Evolutionary conservation across 2,797 vertebrate species (phyloP), one percentile per base, ranked within the genome.

Genomic region (Sebastes alutus): DNA sequence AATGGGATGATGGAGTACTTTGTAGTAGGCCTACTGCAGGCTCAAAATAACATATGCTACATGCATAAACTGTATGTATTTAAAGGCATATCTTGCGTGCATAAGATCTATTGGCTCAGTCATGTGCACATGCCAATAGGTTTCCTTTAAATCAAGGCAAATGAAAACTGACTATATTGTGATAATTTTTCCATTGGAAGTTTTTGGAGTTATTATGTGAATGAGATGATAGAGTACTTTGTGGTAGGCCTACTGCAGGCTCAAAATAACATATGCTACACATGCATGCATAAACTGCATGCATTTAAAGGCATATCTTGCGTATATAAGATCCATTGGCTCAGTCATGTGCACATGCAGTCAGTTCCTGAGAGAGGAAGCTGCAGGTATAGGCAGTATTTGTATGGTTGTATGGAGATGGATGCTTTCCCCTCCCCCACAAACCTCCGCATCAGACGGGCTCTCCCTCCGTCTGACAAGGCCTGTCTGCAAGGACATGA

Each of bases 321-420:
- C 49, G 64, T 65, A 7, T 23, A 49, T 61, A n/a, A 63, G 56
- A 61, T 20, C 30, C 35, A 52, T 13, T 68, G 75, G 35, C 69
- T 70, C 68, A 63, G 78, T 87, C 77, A 65, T 83, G 89, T 75
- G 80, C 66, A 62, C 62, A 66, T 77, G 81, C 75, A 86, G 80
- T 78, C 42, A 68, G 66, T 77, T 88, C 64, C 72, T 81, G 71
- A 64, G 81, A 87, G 85, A 78, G 72, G 82, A 90, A 87, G 85
- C 86, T 77, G 88, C 92, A 94, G 93, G 93, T 92, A 46, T 4
- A 92, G 81, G 76, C 82, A 78, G 76, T 78, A 62, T 73, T 89
- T 87, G 72, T 82, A 66, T 67, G 73, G 77, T 89, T 87, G 72
- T 83, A 66, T 67, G 73, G 77, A 74, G 71, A 81, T 78, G 73